Evolutionary conservation across 2,113 vertebrate species (phyloP), one percentile per base, ranked within the genome.

Genomic region (Xerus inauris): DNA sequence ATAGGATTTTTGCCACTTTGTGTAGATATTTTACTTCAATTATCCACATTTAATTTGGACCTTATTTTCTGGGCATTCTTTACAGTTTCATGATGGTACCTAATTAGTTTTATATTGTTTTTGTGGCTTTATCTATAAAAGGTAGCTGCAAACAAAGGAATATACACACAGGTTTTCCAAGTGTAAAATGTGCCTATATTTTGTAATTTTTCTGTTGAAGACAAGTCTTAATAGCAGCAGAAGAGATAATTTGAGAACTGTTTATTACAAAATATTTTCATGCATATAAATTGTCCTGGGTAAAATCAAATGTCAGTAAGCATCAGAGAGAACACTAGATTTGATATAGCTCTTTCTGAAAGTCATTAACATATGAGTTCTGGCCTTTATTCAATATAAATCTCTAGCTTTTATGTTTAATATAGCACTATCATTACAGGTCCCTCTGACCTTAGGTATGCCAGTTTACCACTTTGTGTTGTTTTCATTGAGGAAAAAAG

Each of bases 181-280:
- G 40, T 51, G 4, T 81, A 80, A 93, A 65, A 20, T 88, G 2
- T 32, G 42, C 17, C 59, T 84, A 9, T 42, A 49, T 72, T 62
- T 84, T 87, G 7, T 45, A 67, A 81, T 26, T 72, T 72, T 20
- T 76, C n/a, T 45, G 14, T 38, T 89, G 22, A 91, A 81, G 16
- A 57, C 42, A 42, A 80, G 30, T 64, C 57, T 90, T 91, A 35
- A 87, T 64, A 73, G 30, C 32, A 76, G n/a, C 16, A 4, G 35
- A 54, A 89, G 47, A 79, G 14, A 82, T 24, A 38, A 76, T 42
- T 87, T 97, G 92, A 14, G 87, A 92, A 95, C 94, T 79, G 26
- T 80, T 69, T 72, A 45, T 65, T 35, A 86, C 30, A 88, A 93
- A 72, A 64, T 84, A 62, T 75, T 40, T 73, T 88, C 67, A 89